phyloP scores from a whole-genome alignment of 2,797 vertebrate species.

The Gobio occitaniae region DNA sequence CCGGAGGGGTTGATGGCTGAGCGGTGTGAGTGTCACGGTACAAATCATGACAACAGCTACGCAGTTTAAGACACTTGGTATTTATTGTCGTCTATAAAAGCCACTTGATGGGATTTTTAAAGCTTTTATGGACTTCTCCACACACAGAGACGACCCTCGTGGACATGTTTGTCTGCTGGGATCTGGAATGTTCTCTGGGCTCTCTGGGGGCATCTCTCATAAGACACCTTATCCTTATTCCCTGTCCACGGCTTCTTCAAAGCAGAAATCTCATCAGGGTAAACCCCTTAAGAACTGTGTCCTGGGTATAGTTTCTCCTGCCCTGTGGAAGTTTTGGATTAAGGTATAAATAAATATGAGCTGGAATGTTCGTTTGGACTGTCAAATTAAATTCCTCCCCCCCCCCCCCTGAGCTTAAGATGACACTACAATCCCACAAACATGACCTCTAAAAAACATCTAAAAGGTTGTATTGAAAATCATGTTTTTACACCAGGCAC shows the following conservation, averaged over 20 bases:
- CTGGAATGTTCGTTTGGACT: constrained; percentile 14
- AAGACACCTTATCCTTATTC: not conserved
- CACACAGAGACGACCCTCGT: constrained; percentile 45
- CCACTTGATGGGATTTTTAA: constrained; percentile 57
- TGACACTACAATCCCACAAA: not conserved
- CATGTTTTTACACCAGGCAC: not conserved
- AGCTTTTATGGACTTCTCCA: constrained; percentile 42
- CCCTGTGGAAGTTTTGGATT: constrained; percentile 9
- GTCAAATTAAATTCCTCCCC: constrained; percentile 7
- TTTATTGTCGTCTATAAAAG: constrained; percentile 64
- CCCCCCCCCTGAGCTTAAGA: not conserved
- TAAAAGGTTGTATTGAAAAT: not conserved
- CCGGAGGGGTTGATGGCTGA: constrained; percentile 20
- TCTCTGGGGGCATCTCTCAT: constrained; percentile 56
- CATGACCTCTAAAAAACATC: not conserved
- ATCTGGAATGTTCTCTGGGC: constrained; percentile 58
- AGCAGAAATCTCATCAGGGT: constrained; percentile 11
- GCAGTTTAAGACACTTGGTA: constrained; percentile 57
- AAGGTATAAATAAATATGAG: constrained; percentile 18
- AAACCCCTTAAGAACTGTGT: constrained; percentile 1
- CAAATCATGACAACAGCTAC: constrained; percentile 58
- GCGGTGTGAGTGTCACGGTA: constrained; percentile 28
- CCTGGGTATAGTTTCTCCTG: not conserved
- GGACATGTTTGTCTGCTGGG: constrained; percentile 52
- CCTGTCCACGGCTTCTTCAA: not conserved